phyloP scores from a whole-genome alignment of 1,140 invertebrate genomes.

The Drosophila carrolli region DNA sequence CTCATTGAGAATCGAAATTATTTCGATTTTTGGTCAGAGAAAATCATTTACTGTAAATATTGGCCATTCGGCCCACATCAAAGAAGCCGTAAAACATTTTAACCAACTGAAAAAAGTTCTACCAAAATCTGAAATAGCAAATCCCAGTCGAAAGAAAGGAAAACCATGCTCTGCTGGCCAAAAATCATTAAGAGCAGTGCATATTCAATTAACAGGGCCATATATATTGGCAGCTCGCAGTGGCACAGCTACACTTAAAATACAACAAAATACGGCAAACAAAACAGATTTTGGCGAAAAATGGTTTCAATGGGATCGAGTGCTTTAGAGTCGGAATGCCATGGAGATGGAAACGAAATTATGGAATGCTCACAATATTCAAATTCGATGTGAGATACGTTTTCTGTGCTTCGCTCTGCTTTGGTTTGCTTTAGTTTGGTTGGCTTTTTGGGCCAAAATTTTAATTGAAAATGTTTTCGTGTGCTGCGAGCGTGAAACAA shows the following conservation, averaged over 20 bases:
- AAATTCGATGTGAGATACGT: slow-evolving; percentile 65
- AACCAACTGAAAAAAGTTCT: slow-evolving; percentile 18
- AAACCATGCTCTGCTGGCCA: slow-evolving; percentile 45
- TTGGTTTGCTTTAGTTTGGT: slow-evolving; percentile 47
- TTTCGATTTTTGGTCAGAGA: slow-evolving; percentile 6
- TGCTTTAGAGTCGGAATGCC: slow-evolving; percentile 52
- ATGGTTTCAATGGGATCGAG: slow-evolving; percentile 55
- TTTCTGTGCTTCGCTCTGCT: slow-evolving; percentile 27
- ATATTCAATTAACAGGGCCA: slow-evolving; percentile 75
- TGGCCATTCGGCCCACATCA: slow-evolving; percentile 53
- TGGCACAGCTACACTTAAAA: slow-evolving; percentile 21
- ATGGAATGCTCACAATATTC: slow-evolving; percentile 73
- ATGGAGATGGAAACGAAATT: slow-evolving; percentile 67
- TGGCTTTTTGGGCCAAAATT: slow-evolving; percentile 57
- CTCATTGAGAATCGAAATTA: slow-evolving; percentile 10
- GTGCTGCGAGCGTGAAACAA: slow-evolving; percentile 76
- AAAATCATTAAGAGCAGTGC: slow-evolving; percentile 64
- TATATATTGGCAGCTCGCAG: slow-evolving; percentile 31
- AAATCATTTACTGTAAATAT: slow-evolving; percentile 38
- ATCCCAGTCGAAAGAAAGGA: slow-evolving; percentile 23
- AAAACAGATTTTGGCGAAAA: slow-evolving; percentile 43
- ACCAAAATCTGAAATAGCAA: slow-evolving; percentile 7
- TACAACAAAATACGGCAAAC: slow-evolving; percentile 35
- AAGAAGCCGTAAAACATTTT: slow-evolving; percentile 52
- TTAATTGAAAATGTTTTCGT: slow-evolving; percentile 79